Percentiles rank a stretch among this genome's conserved stretches.
Conservation (phyloP, 2,113 vertebrate genomes). For the Caracal caracal region DNA sequence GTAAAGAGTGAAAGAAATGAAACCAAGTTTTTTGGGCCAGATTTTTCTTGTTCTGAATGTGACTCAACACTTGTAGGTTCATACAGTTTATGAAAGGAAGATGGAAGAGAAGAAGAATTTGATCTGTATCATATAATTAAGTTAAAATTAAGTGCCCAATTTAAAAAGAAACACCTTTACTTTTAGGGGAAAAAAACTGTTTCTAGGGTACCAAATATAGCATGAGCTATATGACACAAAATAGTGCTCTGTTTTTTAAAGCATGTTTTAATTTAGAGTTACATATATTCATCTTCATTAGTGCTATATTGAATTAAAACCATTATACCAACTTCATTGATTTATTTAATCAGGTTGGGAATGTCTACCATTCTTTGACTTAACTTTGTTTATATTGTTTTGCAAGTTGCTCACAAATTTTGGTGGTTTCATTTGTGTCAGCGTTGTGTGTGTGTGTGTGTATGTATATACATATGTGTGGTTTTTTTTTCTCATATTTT, state of each 20-base stretch:
- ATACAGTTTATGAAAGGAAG: conserved; percentile 45
- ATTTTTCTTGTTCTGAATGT: conserved; percentile 50
- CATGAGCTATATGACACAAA: conserved; percentile 29
- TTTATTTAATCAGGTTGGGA: conserved; percentile 76
- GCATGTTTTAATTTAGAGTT: conserved; percentile 53
- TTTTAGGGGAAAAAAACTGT: conserved; percentile 34
- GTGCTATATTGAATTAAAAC: conserved; percentile 55
- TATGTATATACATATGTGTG: conserved; percentile 88
- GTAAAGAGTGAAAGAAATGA: conserved; percentile 24
- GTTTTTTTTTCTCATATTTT: conserved; percentile 89
- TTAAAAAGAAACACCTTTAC: conserved; percentile 46
- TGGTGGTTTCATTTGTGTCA: conserved; percentile 83
- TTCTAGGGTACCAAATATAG: not conserved
- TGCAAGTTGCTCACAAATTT: conserved; percentile 77
- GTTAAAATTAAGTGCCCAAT: conserved; percentile 17
- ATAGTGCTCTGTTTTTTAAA: conserved; percentile 37
- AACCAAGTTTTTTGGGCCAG: not conserved
- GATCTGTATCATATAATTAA: not conserved
- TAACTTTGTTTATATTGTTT: conserved; percentile 81
- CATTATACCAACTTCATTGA: conserved; percentile 67
- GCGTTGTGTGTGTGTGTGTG: conserved; percentile 84
- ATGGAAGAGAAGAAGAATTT: not conserved
- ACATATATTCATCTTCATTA: conserved; percentile 66
- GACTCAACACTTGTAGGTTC: not conserved
- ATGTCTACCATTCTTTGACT: conserved; percentile 76